A percentile compares a stretch with the other conserved stretches of the same genome.
phyloP scores from a whole-genome alignment of 2,797 vertebrate genomes.

The Anguilla marmorata region DNA sequence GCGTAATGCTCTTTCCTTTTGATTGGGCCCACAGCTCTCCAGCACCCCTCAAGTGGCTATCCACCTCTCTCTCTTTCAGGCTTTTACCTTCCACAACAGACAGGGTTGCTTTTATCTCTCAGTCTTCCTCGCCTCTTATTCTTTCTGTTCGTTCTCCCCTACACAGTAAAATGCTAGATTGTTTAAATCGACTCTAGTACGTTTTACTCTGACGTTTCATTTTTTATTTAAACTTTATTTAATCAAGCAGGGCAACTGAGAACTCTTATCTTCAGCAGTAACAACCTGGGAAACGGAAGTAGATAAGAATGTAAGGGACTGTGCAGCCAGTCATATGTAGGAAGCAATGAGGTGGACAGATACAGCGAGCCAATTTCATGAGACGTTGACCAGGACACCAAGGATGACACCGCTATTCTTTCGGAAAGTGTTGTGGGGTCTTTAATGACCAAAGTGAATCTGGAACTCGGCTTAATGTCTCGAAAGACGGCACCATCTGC shows the following conservation, averaged over 20 bases:
- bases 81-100: background rate
- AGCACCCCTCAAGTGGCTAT: slow-evolving; percentile 10
- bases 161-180: background rate
- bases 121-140: background rate
- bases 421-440: background rate
- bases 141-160: background rate
- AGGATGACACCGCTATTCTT: background rate
- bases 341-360: background rate
- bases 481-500: background rate
- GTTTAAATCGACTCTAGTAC: background rate
- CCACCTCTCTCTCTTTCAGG: background rate
- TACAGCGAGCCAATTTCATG: background rate
- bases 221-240: background rate
- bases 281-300: background rate
- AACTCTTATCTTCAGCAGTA: background rate
- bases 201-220: background rate
- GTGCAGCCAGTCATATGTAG: background rate
- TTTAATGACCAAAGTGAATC: background rate
- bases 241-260: background rate
- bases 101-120: background rate
- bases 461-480: background rate
- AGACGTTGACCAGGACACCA: background rate
- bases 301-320: background rate
- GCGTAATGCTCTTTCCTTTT: background rate
- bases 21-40: background rate